These are phyloP conservation scores for Argyra leucocephala DNA, from an alignment of 2,888 invertebrate species.

Conservation along the genomic window DNA sequence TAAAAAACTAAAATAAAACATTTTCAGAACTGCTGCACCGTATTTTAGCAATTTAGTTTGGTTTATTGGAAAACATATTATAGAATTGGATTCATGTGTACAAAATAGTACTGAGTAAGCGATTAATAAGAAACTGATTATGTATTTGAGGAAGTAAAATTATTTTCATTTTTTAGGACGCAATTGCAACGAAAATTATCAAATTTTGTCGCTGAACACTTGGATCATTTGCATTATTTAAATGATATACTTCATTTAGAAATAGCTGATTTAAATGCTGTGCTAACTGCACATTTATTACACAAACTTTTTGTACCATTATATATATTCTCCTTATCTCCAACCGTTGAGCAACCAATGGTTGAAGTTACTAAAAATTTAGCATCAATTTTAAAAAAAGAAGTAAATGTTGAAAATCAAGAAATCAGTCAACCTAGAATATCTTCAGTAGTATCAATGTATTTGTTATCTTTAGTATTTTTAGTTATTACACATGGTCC, in stretches of 20 bases:
- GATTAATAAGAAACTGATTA: not conserved
- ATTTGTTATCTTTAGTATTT: conserved; percentile 88
- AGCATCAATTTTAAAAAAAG: conserved; percentile 55
- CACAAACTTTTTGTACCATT: conserved; percentile 87
- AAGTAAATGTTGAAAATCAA: conserved; percentile 48
- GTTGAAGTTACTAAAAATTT: conserved; percentile 55
- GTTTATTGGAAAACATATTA: conserved; percentile 96
- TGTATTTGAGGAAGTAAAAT: not conserved
- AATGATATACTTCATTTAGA: conserved; percentile 91
- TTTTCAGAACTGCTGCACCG: conserved; percentile 76
- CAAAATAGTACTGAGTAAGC: conserved; percentile 87
- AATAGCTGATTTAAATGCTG: conserved; percentile 86
- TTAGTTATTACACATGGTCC: conserved; percentile 85
- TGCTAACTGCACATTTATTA: conserved; percentile 85
- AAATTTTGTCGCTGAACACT: conserved; percentile 90
- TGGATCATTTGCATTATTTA: conserved; percentile 93
- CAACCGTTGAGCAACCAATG: conserved; percentile 43
- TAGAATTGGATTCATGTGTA: conserved; percentile 90
- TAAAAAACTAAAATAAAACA: too few species aligned
- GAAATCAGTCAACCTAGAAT: conserved; percentile 60
- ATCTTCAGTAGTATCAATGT: conserved; percentile 82
- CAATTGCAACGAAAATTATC: conserved; percentile 82
- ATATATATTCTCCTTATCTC: conserved; percentile 84
- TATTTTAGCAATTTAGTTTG: conserved; percentile 98
- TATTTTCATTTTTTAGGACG: conserved; percentile 53